Percentiles rank a stretch among this genome's conserved stretches.
Conservation (phyloP, 2,888 invertebrate genomes). For the Amphipyra tragopoginis region DNA sequence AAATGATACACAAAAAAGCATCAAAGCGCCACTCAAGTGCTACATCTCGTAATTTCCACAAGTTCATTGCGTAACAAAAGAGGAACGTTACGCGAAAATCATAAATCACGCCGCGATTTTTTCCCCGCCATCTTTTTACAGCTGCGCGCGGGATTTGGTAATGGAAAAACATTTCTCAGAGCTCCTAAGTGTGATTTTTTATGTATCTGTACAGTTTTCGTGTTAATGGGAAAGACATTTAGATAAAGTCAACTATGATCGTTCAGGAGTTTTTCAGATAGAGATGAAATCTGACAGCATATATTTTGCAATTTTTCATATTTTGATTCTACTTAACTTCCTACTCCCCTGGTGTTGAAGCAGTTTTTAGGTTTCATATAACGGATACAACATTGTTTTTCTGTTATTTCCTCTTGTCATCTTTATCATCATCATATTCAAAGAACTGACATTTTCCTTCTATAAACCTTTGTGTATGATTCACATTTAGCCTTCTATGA, state of each 20-base stretch:
- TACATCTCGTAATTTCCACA: constrained; percentile 41
- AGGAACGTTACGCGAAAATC: constrained; percentile 44
- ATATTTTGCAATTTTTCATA: too few relatives aligned
- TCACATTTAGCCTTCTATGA: constrained; percentile 2
- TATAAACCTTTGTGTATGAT: not conserved
- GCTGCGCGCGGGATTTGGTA: constrained; percentile 35
- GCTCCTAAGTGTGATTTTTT: constrained; percentile 33
- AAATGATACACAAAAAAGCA: constrained; percentile 41
- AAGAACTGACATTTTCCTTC: constrained; percentile 1
- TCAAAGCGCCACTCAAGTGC: constrained; percentile 41
- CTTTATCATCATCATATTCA: not conserved
- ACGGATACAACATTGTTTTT: too few relatives aligned
- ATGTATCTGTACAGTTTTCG: constrained; percentile 39
- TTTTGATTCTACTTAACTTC: too few relatives aligned
- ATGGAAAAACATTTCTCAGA: constrained; percentile 42
- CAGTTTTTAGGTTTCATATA: too few relatives aligned
- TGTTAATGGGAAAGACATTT: constrained; percentile 46
- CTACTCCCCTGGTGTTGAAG: too few relatives aligned
- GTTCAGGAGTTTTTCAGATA: not conserved
- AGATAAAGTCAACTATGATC: constrained; percentile 25
- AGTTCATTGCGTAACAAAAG: constrained; percentile 54
- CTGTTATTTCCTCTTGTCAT: too few relatives aligned
- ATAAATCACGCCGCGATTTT: constrained; percentile 53
- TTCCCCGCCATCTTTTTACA: constrained; percentile 40
- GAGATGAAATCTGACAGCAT: too few relatives aligned